Evolutionary conservation across 2,888 invertebrate species (phyloP).

Genomic region (Elmis aenea): DNA sequence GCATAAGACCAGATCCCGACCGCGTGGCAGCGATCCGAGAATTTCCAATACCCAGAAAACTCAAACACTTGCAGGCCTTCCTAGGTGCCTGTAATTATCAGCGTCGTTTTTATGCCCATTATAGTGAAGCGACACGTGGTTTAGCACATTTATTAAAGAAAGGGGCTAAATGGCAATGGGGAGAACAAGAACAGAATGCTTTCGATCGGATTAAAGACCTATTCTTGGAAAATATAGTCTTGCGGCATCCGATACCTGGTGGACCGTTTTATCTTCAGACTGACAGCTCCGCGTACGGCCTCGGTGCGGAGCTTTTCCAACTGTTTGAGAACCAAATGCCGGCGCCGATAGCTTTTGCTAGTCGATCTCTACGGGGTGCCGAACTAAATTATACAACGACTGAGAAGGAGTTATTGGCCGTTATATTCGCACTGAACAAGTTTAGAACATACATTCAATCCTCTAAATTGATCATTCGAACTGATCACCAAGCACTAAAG

Average conservation of each 20-base stretch:
- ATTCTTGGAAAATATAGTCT: constrained; percentile 10
- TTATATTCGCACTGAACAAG: constrained; percentile 21
- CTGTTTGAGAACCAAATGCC: background rate
- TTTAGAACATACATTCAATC: background rate
- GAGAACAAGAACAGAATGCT: constrained; percentile 6
- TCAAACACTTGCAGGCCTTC: constrained; percentile 23
- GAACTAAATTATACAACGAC: constrained; percentile 16
- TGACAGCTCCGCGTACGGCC: constrained; percentile 11
- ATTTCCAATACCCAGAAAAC: constrained; percentile 20
- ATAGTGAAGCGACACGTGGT: constrained; percentile 11
- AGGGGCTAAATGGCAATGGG: constrained; percentile 12
- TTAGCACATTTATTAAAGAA: constrained; percentile 18
- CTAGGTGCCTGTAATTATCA: constrained; percentile 23
- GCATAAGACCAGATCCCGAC: constrained; percentile 17
- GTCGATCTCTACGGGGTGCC: background rate
- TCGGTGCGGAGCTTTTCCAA: constrained; percentile 13
- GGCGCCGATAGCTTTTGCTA: constrained; percentile 7
- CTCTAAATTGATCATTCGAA: constrained; percentile 18
- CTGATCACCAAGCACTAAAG: constrained; percentile 25
- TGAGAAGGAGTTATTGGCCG: constrained; percentile 27
- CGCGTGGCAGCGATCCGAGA: constrained; percentile 17
- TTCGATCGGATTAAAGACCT: constrained; percentile 7
- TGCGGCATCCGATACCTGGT: constrained; percentile 6
- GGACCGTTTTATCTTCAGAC: constrained; percentile 8
- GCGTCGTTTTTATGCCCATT: constrained; percentile 13